Conservation (phyloP, 2,113 vertebrate genomes). For the Australoheros scitulus region DNA sequence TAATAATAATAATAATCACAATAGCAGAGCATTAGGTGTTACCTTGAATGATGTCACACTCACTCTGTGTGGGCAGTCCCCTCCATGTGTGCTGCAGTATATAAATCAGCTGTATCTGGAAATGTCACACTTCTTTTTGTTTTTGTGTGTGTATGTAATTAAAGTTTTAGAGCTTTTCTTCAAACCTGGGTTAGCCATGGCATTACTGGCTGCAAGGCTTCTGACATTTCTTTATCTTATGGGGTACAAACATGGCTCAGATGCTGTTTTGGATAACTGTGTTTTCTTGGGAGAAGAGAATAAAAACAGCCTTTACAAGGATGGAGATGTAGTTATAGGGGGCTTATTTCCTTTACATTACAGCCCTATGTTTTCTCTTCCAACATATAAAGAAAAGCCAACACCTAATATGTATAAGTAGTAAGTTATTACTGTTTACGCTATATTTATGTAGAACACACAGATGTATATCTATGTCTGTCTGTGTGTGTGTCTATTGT, state of each 20-base stretch:
- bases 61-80: slow-evolving; percentile 11
- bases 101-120: slow-evolving; percentile 15
- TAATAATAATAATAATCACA: not conserved
- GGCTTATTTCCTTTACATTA: slow-evolving; percentile 80
- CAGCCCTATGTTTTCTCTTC: slow-evolving; percentile 54
- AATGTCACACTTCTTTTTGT: not conserved
- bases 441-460: not conserved
- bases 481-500: not conserved
- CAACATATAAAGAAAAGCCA: slow-evolving; percentile 69
- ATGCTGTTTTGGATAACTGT: slow-evolving; percentile 46
- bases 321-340: slow-evolving; percentile 77
- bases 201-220: slow-evolving; percentile 11
- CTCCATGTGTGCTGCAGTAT: not conserved
- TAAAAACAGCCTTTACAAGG: slow-evolving; percentile 62
- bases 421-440: slow-evolving; percentile 56
- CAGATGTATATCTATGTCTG: not conserved
- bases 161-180: not conserved
- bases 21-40: not conserved
- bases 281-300: slow-evolving; percentile 70
- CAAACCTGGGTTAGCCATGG: slow-evolving; percentile 45
- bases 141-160: not conserved
- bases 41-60: slow-evolving; percentile 10
- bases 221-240: slow-evolving; percentile 39
- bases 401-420: slow-evolving; percentile 58
- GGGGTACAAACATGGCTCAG: not conserved